Evolutionary conservation across 2,113 vertebrate genomes (phyloP).

Genomic region (Poecile atricapillus): DNA sequence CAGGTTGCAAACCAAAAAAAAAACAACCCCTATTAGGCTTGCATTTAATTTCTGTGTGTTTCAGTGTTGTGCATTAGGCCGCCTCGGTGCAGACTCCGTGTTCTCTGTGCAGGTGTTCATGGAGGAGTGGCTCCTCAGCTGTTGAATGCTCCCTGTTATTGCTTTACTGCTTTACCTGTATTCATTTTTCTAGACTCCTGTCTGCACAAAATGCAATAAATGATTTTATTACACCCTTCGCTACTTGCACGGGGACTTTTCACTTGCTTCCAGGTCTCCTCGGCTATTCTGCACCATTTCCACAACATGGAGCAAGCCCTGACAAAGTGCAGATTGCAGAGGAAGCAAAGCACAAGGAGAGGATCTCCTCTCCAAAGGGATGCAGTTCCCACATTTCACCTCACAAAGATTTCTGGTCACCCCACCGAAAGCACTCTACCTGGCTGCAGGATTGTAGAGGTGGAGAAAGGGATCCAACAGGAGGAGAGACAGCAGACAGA

Average conservation of each 20-base stretch:
- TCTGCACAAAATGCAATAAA: conserved; percentile 99
- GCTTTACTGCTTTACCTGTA: conserved; percentile 92
- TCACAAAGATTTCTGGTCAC: neutral
- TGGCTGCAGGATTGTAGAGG: neutral
- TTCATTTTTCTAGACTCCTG: conserved; percentile 94
- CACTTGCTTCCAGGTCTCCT: neutral
- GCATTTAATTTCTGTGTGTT: conserved; percentile 90
- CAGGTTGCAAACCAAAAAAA: conserved; percentile 73
- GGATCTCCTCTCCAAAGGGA: neutral
- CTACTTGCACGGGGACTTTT: neutral
- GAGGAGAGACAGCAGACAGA: neutral
- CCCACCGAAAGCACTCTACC: neutral
- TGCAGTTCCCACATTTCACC: neutral
- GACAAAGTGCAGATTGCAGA: neutral
- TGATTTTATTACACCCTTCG: conserved; percentile 95
- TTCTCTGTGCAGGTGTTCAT: conserved; percentile 80
- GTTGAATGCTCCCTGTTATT: conserved; percentile 94
- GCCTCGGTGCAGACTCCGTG: conserved; percentile 75
- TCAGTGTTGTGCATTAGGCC: conserved; percentile 64
- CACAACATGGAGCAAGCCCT: neutral
- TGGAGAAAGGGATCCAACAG: neutral
- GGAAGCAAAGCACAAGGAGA: neutral
- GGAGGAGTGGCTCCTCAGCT: conserved; percentile 86
- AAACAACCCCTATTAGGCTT: conserved; percentile 78
- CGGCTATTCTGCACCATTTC: neutral